Evolutionary conservation across 2,888 invertebrate species (phyloP).

Genomic region (Macrosoma leucophasiata): DNA sequence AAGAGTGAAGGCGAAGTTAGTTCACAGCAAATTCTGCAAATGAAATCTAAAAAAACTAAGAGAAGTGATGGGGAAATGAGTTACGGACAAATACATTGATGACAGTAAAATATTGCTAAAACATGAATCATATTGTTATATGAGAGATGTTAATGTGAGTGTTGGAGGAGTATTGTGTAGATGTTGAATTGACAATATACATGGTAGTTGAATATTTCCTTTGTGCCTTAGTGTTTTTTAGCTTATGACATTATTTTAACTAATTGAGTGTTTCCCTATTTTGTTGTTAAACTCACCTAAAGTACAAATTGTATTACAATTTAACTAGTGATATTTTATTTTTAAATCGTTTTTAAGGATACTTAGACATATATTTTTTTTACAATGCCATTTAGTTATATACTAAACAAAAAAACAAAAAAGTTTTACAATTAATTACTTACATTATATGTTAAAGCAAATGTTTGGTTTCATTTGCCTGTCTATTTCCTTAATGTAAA

Average conservation of each 20-base stretch:
- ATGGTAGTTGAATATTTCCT: too few relatives aligned
- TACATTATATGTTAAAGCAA: too few relatives aligned
- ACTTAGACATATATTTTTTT: conserved; percentile 15
- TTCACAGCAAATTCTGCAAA: conserved; percentile 33
- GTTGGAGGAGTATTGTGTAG: too few relatives aligned
- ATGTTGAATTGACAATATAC: too few relatives aligned
- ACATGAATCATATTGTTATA: too few relatives aligned
- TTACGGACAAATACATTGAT: conserved; percentile 20
- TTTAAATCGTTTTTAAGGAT: conserved; percentile 17
- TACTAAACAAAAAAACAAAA: too few relatives aligned
- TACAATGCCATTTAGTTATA: conserved; percentile 35
- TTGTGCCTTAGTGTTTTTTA: conserved; percentile 3
- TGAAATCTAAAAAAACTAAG: conserved; percentile 29
- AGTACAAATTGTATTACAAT: conserved; percentile 60
- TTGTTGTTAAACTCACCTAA: conserved; percentile 30
- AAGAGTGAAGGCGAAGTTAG: conserved; percentile 60
- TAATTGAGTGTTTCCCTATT: not conserved
- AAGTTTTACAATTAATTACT: too few relatives aligned
- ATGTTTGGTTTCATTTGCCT: too few relatives aligned
- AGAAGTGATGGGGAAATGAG: conserved; percentile 53
- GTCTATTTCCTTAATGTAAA: too few relatives aligned
- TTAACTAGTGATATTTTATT: conserved; percentile 38
- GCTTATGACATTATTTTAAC: conserved; percentile 3
- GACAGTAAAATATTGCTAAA: too few relatives aligned
- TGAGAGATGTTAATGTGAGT: too few relatives aligned